Percentiles rank a stretch among this genome's conserved stretches.
These are phyloP conservation scores for Erpetoichthys calabaricus DNA, from an alignment of 2,797 vertebrate species.

Conservation along the genomic window DNA sequence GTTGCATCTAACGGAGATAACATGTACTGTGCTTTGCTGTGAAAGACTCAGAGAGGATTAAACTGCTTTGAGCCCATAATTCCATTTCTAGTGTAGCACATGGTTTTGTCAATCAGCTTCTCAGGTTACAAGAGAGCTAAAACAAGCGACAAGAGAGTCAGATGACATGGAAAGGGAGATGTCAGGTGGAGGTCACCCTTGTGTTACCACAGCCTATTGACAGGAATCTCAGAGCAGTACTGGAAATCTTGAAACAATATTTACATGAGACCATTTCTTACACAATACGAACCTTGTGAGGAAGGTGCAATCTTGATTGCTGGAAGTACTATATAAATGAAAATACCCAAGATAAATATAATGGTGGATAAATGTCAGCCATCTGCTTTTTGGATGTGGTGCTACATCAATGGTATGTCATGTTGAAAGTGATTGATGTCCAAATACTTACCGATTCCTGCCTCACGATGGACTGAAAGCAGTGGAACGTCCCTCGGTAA, in stretches of 20 bases:
- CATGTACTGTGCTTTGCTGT: no score
- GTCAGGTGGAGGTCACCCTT: background rate
- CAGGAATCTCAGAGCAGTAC: background rate
- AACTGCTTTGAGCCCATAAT: no score
- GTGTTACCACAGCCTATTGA: background rate
- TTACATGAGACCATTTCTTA: background rate
- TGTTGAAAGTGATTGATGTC: background rate
- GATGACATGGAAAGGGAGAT: background rate
- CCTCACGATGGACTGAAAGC: slow-evolving; percentile 84
- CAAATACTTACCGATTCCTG: slow-evolving; percentile 77
- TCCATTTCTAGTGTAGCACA: no score
- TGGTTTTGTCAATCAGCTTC: background rate
- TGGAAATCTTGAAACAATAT: background rate
- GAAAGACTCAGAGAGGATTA: no score
- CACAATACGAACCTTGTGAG: background rate
- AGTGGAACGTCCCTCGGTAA: slow-evolving; percentile 84
- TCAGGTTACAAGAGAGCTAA: background rate
- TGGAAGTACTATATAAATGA: background rate
- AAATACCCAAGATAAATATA: background rate
- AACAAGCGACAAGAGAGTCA: background rate
- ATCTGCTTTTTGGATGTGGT: no score
- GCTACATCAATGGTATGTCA: no score
- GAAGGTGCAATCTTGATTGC: background rate
- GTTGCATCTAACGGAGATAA: no score
- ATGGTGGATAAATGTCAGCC: no score